Conservation (phyloP, 2,113 vertebrate species). For the Cyprinus carpio region DNA sequence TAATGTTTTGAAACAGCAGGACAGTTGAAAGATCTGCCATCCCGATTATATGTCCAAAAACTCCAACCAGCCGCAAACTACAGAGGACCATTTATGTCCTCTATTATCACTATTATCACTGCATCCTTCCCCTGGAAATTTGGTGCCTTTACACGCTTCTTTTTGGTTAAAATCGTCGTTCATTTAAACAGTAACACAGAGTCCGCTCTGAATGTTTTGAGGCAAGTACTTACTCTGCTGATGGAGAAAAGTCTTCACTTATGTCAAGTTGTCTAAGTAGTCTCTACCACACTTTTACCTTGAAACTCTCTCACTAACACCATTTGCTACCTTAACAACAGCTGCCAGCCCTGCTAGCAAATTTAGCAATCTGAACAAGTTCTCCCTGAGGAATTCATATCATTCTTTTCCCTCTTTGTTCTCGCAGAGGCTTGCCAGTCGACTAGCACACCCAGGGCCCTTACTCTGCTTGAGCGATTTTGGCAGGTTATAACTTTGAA, state of each 20-base stretch:
- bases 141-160: not conserved
- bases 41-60: not conserved
- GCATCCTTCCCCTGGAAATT: not conserved
- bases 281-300: not conserved
- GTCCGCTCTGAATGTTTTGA: not conserved
- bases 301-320: not conserved
- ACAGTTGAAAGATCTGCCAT: not conserved
- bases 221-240: not conserved
- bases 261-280: not conserved
- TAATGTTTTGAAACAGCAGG: too few relatives aligned
- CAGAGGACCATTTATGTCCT: too few relatives aligned
- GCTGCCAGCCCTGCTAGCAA: not conserved
- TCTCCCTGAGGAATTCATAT: slow-evolving; percentile 32
- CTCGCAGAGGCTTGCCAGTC: slow-evolving; percentile 35
- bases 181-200: not conserved
- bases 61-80: not conserved
- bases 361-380: slow-evolving; percentile 25
- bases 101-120: too few relatives aligned
- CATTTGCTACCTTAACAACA: slow-evolving; percentile 10
- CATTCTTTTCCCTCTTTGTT: slow-evolving; percentile 35
- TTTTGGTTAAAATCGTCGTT: not conserved
- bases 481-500: slow-evolving; percentile 46
- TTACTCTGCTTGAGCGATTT: slow-evolving; percentile 31
- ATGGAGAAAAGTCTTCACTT: not conserved
- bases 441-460: slow-evolving; percentile 36